phyloP scores from a whole-genome alignment of 2,113 vertebrate species.

The Empidonax traillii region DNA sequence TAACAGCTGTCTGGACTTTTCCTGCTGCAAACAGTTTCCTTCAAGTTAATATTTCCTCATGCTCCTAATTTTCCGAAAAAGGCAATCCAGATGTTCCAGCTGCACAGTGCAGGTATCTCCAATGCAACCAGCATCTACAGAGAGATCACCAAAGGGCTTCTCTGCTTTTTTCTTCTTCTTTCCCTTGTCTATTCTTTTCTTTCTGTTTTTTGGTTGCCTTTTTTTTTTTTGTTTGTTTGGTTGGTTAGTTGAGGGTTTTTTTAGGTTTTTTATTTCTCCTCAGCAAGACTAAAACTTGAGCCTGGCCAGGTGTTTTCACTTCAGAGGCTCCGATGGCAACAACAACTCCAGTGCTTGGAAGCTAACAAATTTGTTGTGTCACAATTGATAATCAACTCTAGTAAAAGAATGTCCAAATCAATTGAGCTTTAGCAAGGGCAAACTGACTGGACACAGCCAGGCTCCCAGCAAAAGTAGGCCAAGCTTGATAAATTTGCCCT shows the following conservation, averaged over 20 bases:
- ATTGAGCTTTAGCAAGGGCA: slow-evolving; percentile 83
- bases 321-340: slow-evolving; percentile 58
- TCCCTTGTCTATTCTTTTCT: not conserved
- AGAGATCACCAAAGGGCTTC: not conserved
- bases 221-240: not conserved
- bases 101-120: not conserved
- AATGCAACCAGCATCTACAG: not conserved
- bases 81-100: slow-evolving; percentile 45
- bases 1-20: slow-evolving; percentile 40
- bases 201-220: not conserved
- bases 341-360: slow-evolving; percentile 71
- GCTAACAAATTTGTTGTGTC: slow-evolving; percentile 85
- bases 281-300: slow-evolving; percentile 24
- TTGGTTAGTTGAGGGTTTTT: too few species aligned
- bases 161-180: not conserved
- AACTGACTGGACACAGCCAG: slow-evolving; percentile 75
- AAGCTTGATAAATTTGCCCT: slow-evolving; percentile 89
- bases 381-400: slow-evolving; percentile 86
- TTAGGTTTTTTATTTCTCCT: not conserved
- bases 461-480: slow-evolving; percentile 76
- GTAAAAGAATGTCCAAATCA: slow-evolving; percentile 89
- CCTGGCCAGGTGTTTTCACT: slow-evolving; percentile 73
- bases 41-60: slow-evolving; percentile 40
- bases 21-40: slow-evolving; percentile 33
- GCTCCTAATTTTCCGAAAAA: slow-evolving; percentile 7